A percentile compares a stretch with the other conserved stretches of the same genome.
Conservation (phyloP, 2,797 vertebrate genomes). For the Tiaroga cobitis region DNA sequence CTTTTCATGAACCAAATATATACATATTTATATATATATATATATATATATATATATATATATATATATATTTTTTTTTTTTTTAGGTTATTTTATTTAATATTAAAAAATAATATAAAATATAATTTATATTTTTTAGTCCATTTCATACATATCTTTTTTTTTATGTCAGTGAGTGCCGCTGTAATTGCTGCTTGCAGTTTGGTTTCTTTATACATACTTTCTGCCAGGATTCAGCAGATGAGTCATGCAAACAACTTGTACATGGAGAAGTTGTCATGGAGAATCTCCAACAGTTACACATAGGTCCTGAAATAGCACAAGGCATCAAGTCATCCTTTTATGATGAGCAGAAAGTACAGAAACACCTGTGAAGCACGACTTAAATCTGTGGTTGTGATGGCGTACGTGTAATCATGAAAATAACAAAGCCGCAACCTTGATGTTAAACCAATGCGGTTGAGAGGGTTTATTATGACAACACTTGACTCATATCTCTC, state of each 20-base stretch:
- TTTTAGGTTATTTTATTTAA: too few species aligned
- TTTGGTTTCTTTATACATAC: constrained; percentile 35
- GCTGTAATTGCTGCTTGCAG: constrained; percentile 13
- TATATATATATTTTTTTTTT: too few species aligned
- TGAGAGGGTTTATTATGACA: background rate
- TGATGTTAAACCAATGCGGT: background rate
- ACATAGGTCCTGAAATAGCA: constrained; percentile 28
- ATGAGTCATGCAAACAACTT: constrained; percentile 52
- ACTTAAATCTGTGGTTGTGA: background rate
- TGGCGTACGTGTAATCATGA: background rate
- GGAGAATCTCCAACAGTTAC: constrained; percentile 11
- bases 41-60: too few species aligned
- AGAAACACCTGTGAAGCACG: constrained; percentile 19
- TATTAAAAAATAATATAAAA: too few species aligned
- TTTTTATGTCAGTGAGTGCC: background rate
- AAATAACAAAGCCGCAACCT: background rate
- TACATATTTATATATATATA: too few species aligned
- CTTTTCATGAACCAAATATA: background rate
- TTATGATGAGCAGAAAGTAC: constrained; percentile 11
- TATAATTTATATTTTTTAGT: background rate
- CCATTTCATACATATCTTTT: background rate
- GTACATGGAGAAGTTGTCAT: constrained; percentile 31
- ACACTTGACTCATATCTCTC: background rate
- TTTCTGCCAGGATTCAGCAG: constrained; percentile 31
- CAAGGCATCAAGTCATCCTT: constrained; percentile 8